Conservation (phyloP, 2,113 vertebrate species). For the Sphaerodactylus townsendi region DNA sequence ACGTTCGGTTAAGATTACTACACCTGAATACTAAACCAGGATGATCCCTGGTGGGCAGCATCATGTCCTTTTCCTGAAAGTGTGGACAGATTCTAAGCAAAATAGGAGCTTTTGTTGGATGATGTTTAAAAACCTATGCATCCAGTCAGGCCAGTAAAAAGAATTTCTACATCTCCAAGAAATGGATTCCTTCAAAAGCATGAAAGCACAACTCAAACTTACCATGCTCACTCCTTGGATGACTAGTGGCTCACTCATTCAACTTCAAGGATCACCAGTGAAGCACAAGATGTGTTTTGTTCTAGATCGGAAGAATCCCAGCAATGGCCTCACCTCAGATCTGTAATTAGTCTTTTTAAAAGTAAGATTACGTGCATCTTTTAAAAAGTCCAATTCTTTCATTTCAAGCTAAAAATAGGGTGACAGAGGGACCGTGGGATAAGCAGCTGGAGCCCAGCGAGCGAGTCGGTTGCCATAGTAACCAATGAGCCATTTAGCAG, state of each 20-base stretch:
- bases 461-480: slow-evolving; percentile 79
- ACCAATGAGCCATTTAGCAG: slow-evolving; percentile 81
- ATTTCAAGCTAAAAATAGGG: slow-evolving; percentile 83
- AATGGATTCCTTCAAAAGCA: neutral
- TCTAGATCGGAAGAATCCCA: slow-evolving; percentile 35
- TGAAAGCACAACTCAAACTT: slow-evolving; percentile 23
- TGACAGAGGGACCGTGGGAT: slow-evolving; percentile 84
- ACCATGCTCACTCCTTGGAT: neutral
- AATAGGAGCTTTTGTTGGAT: neutral
- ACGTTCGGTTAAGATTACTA: neutral
- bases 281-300: slow-evolving; percentile 22
- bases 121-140: neutral
- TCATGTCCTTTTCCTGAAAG: too few relatives aligned
- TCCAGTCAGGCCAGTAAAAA: neutral
- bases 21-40: neutral
- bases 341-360: slow-evolving; percentile 52
- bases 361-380: slow-evolving; percentile 52
- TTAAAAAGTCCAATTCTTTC: slow-evolving; percentile 73
- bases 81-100: neutral
- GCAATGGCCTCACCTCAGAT: slow-evolving; percentile 7
- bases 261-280: neutral
- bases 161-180: neutral
- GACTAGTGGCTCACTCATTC: neutral
- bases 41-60: too few relatives aligned
- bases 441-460: slow-evolving; percentile 80